Base-by-base conservation (phyloP, 2,113 vertebrate species). In the Hypocryptadius cinnamomeus region DNA sequence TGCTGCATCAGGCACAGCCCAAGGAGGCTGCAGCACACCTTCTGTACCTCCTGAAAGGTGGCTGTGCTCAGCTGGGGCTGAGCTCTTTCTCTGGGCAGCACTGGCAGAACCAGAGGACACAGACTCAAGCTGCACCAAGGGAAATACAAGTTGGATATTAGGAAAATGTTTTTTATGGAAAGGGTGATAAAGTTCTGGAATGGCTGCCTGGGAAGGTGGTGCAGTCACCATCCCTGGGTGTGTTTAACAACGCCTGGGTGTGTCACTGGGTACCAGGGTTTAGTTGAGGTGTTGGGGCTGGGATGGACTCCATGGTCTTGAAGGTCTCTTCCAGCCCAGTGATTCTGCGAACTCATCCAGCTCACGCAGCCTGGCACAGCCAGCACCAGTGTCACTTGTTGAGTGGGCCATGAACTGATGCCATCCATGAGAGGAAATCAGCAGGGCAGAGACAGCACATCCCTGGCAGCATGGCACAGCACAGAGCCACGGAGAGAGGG, bases 401-500 rank as follows among this genome's bases (percentile, higher is more conserved):
- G 57, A 37, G n/a, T 2, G 23, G 10, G 57, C 23, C 15, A 25
- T 17, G 57, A 37, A 37, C 3, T 8, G 10, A 8, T 37, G 57
- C 5, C 35, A 37, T 94, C 94, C 93, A 92, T 14, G 39, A 95
- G 76, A 91, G 40, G 82, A 93, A 94, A 84, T 6, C 19, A 53
- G 33, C 90, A 92, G 95, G 95, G 57, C 15, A n/a, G 33, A 15
- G 56, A 8, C n/a, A n/a, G 51, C 51, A 3, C 53, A 27, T 5
- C 40, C 40, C 40, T 40, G 40, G 13, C 40, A 40, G 40, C 40
- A 10, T 1, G 54, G 54, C 54, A 35, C 56, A 24, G 54, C 8
- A 83, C 85, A 95, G 69, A 90, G 85, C 22, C 68, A 93, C 20
- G 60, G 83, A 96, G 88, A 56, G 73, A 92, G 65, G 77, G 89